Base-by-base conservation (phyloP, 2,113 vertebrate species). In the Pholis gunnellus region DNA sequence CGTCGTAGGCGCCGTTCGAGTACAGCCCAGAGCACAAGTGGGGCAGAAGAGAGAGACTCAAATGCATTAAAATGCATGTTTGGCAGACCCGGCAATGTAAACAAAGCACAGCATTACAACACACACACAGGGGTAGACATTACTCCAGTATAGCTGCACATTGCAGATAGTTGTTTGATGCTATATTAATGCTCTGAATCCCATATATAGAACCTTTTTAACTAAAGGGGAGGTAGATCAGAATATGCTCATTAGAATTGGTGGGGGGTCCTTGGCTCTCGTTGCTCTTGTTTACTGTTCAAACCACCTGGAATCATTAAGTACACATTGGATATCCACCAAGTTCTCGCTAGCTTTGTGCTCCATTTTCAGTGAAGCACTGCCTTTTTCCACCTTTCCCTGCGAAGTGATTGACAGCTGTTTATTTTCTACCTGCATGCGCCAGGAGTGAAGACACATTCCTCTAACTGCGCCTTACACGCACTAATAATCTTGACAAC, bases 401-500 rank as follows among this genome's bases (percentile, higher is more conserved):
- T 46, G 6, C 14, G 2, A 14, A 10, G 27, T 72, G 87, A 82
- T 52, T 81, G 87, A 88, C 59, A 86, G 75, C 54, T 81, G 79
- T 80, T 87, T 86, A 72, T 78, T 83, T 80, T 85, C 61, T 56
- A 22, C 69, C 78, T 29, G 54, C 63, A 27, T 69, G 54, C 31
- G 6, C 27, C 15, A 1, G 56, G 38, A 70, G 81, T 20, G 36
- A 34, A 50, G 44, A 50, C 57, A 29, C 75, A 15, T 76, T 48
- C 75, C 29, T 69, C 77, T 81, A 59, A 67, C 61, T 56, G 27
- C 8, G 22, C 56, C 50, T 82, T 13, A 72, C 61, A 57, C 65
- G 72, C 68, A 70, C 34, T 83, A 89, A 83, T 82, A 84, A 81
- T 79, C 72, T 64, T 50, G 70, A 76, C 78, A 74, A 78, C 56